Evolutionary conservation across 2,797 vertebrate genomes (phyloP).

Genomic region (Leuciscus waleckii): DNA sequence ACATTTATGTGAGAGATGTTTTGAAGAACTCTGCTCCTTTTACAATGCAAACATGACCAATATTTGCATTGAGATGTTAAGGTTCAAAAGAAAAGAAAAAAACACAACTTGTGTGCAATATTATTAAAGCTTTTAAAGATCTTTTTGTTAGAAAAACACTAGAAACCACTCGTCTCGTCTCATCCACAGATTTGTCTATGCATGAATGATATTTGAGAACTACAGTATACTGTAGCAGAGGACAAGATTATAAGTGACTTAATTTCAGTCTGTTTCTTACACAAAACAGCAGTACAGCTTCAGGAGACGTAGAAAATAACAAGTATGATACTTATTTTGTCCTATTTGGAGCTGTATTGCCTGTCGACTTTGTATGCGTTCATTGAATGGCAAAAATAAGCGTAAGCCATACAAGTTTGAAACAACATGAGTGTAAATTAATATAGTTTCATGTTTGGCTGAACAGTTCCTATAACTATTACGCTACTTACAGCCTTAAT

Average conservation of each 20-base stretch:
- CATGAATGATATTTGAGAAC: neutral
- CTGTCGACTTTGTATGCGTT: neutral
- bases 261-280: neutral
- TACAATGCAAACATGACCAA: neutral
- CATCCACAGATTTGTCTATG: neutral
- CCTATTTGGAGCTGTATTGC: neutral
- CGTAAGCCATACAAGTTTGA: neutral
- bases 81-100: neutral
- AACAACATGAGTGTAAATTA: neutral
- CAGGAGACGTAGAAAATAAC: neutral
- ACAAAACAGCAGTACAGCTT: neutral
- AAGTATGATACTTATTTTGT: neutral
- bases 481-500: neutral
- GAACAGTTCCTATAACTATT: conserved; percentile 11
- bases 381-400: neutral
- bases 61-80: neutral
- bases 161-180: neutral
- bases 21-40: neutral
- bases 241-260: neutral
- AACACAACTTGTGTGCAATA: neutral
- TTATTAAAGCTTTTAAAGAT: neutral
- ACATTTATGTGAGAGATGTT: neutral
- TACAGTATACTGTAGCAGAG: neutral
- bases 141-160: neutral
- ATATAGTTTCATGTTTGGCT: neutral